Evolutionary conservation across 2,797 vertebrate species (phyloP).

Genomic region (Helicolenus hilgendorfi): DNA sequence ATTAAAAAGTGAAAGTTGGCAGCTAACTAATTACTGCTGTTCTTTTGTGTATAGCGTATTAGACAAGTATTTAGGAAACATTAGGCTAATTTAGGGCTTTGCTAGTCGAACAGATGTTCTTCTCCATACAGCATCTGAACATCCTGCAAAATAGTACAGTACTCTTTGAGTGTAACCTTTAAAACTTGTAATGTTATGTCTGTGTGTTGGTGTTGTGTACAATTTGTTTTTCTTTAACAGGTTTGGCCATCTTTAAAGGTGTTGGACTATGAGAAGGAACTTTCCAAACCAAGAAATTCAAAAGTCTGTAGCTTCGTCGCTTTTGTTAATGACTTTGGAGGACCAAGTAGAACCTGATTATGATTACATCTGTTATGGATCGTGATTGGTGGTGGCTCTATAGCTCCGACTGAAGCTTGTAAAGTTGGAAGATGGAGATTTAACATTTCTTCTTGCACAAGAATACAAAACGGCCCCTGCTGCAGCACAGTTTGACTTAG

Average conservation of each 20-base stretch:
- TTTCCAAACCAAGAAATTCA: conserved; percentile 78
- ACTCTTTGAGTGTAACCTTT: conserved; percentile 34
- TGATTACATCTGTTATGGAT: neutral
- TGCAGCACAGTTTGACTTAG: neutral
- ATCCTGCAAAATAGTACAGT: neutral
- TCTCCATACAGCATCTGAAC: neutral
- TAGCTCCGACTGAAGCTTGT: neutral
- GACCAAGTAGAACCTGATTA: neutral
- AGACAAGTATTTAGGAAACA: neutral
- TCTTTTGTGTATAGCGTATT: neutral
- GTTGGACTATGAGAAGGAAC: conserved; percentile 81
- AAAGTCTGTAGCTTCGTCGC: conserved; percentile 49
- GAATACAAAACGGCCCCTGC: neutral
- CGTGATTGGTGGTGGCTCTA: neutral
- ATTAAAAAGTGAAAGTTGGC: neutral
- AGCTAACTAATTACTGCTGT: neutral
- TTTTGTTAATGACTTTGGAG: neutral
- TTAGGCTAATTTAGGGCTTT: neutral
- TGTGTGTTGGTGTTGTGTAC: conserved; percentile 89
- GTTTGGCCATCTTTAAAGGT: conserved; percentile 87
- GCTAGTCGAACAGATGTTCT: neutral
- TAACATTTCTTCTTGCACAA: neutral
- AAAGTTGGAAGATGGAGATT: neutral
- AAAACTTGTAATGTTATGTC: conserved; percentile 80
- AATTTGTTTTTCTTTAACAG: conserved; percentile 90